Percentiles rank a stretch among this genome's conserved stretches.
Conservation (phyloP, 2,113 vertebrate species). For the Cryptomyrus ogoouensis region DNA sequence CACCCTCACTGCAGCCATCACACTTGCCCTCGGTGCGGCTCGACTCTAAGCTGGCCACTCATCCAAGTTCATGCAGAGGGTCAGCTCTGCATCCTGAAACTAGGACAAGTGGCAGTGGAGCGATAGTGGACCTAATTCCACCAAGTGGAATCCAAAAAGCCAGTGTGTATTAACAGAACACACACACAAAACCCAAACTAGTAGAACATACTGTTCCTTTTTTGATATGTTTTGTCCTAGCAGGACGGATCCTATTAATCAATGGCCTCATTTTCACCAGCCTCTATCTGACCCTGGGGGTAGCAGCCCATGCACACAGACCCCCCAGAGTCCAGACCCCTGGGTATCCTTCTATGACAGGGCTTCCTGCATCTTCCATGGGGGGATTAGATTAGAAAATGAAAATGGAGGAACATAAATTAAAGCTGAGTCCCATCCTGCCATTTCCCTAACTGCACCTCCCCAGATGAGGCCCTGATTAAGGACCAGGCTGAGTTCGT, state of each 20-base stretch:
- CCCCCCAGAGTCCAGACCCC: neutral
- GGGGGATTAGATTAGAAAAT: constrained; percentile 4
- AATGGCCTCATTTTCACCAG: neutral
- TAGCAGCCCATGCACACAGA: neutral
- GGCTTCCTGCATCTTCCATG: neutral
- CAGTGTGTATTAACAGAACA: neutral
- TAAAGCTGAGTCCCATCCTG: neutral
- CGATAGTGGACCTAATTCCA: neutral
- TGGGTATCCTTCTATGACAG: neutral
- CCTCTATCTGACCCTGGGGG: neutral
- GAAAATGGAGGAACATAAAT: neutral
- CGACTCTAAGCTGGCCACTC: neutral
- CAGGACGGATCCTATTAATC: constrained; percentile 1
- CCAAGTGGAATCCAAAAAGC: neutral
- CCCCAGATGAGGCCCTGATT: neutral
- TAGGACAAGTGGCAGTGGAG: neutral
- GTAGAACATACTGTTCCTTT: neutral
- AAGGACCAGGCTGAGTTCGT: neutral
- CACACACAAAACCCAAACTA: neutral
- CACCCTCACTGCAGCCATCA: neutral
- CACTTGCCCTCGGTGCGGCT: neutral
- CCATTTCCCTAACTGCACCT: neutral
- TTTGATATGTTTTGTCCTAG: neutral
- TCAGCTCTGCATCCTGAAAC: neutral
- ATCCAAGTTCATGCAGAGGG: neutral